These are phyloP conservation scores for Lampropteryx suffumata DNA, from an alignment of 2,888 invertebrate species.

Conservation along the genomic window DNA sequence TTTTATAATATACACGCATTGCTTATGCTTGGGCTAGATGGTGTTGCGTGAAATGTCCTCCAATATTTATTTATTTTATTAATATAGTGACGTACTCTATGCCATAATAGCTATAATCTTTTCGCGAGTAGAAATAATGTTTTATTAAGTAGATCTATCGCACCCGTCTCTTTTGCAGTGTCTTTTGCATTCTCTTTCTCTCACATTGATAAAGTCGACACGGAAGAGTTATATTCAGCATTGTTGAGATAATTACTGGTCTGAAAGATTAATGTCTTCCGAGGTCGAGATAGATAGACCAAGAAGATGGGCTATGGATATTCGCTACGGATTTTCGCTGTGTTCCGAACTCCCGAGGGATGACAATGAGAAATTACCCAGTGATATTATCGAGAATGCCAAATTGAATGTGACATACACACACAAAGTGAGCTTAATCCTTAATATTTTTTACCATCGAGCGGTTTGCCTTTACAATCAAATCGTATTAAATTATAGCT, in stretches of 20 bases:
- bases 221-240: not conserved
- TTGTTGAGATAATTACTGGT: not conserved
- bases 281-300: not conserved
- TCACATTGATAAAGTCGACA: not conserved
- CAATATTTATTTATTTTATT: too few species aligned
- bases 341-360: slow-evolving; percentile 8
- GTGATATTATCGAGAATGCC: slow-evolving; percentile 13
- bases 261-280: slow-evolving; percentile 3
- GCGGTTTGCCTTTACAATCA: too few species aligned
- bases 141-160: too few species aligned
- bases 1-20: too few species aligned
- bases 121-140: too few species aligned
- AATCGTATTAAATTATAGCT: not conserved
- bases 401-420: slow-evolving; percentile 3
- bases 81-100: too few species aligned
- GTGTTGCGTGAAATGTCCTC: too few species aligned
- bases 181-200: too few species aligned
- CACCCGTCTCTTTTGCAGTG: too few species aligned
- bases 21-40: too few species aligned
- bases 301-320: not conserved
- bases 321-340: slow-evolving; percentile 4
- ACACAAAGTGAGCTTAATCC: not conserved
- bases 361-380: slow-evolving; percentile 20
- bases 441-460: too few species aligned
- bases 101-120: too few species aligned